Percentiles rank a stretch among this genome's conserved stretches.
phyloP scores from a whole-genome alignment of 2,113 vertebrate genomes.

The Burhinus oedicnemus region DNA sequence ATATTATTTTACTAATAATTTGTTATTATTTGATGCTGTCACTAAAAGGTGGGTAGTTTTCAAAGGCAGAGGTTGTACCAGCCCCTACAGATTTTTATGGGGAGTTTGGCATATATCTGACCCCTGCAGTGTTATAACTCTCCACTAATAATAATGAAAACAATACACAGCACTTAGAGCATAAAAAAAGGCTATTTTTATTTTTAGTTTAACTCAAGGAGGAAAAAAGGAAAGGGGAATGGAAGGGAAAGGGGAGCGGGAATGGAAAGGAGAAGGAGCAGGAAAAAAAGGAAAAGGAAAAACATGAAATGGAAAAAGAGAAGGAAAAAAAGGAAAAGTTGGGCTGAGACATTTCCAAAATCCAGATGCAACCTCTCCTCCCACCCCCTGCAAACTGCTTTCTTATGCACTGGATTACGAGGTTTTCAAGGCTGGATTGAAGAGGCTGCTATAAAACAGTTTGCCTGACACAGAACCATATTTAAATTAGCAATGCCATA shows the following conservation, averaged over 20 bases:
- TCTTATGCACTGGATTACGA: not conserved
- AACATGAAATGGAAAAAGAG: not conserved
- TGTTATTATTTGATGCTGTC: not conserved
- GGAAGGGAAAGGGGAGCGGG: not conserved
- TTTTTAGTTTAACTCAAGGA: not conserved
- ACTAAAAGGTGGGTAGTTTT: not conserved
- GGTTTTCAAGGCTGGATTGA: slow-evolving; percentile 27
- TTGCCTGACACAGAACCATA: slow-evolving; percentile 21
- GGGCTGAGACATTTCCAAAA: not conserved
- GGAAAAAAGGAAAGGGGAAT: not conserved
- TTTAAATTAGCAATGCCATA: slow-evolving; percentile 64
- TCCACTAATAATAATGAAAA: not conserved
- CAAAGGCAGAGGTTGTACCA: not conserved
- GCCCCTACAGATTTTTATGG: not conserved
- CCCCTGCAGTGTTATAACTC: not conserved
- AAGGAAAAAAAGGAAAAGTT: not conserved
- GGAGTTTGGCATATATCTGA: not conserved
- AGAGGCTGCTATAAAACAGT: slow-evolving; percentile 44
- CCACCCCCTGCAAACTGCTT: not conserved
- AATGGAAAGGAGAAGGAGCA: not conserved
- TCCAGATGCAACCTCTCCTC: not conserved
- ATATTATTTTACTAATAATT: not conserved
- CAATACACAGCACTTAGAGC: not conserved
- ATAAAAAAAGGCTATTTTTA: not conserved
- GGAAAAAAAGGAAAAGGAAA: not conserved